Conservation (phyloP, 1,140 invertebrate genomes). For the Diuraphis noxia region DNA sequence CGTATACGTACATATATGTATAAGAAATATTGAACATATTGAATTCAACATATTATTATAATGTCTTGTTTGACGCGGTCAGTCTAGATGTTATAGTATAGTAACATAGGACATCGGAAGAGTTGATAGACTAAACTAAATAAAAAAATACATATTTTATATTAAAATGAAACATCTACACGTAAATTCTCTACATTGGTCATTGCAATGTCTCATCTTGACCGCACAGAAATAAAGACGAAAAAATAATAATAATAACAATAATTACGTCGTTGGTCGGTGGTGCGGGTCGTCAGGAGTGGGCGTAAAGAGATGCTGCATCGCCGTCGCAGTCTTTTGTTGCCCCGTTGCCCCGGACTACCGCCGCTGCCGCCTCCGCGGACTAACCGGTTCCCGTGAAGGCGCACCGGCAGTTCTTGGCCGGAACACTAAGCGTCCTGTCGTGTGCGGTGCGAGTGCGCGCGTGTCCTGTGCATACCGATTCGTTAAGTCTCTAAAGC, state of each 20-base stretch:
- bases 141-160: not conserved
- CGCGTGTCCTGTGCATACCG: not conserved
- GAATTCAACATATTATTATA: not conserved
- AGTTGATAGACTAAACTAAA: not conserved
- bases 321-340: slow-evolving; percentile 40
- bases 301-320: slow-evolving; percentile 33
- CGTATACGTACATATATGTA: too few relatives aligned
- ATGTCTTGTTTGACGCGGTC: not conserved
- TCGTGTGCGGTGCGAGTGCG: slow-evolving; percentile 42
- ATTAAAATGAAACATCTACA: not conserved
- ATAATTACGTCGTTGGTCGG: slow-evolving; percentile 19
- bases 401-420: slow-evolving; percentile 48
- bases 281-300: slow-evolving; percentile 27
- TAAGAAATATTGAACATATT: too few relatives aligned
- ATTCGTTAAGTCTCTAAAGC: not conserved
- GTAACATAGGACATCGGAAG: too few relatives aligned
- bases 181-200: too few relatives aligned
- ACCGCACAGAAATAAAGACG: not conserved
- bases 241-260: slow-evolving; percentile 21
- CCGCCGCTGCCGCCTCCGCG: not conserved
- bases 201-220: not conserved
- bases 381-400: slow-evolving; percentile 41
- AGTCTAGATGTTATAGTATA: not conserved
- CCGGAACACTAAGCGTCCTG: slow-evolving; percentile 43
- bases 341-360: slow-evolving; percentile 45